A percentile compares a stretch with the other conserved stretches of the same genome.
These are phyloP conservation scores for Synanthedon myopaeformis DNA, from an alignment of 2,888 invertebrate species.

Conservation along the genomic window DNA sequence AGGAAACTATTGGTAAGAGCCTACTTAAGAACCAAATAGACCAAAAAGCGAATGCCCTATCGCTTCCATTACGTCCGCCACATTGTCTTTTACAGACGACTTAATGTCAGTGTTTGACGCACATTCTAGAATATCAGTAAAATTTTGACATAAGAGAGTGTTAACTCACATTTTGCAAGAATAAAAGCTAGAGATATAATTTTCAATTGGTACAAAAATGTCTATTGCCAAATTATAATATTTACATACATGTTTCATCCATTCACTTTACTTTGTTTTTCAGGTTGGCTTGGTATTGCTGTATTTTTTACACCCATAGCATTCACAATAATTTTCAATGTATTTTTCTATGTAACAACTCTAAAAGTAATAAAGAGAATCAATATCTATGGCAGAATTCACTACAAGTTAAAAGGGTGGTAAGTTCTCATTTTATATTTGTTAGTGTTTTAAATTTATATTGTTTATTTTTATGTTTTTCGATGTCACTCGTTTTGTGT, in stretches of 20 bases:
- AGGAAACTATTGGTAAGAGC: conserved; percentile 77
- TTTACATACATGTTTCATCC: too few species aligned
- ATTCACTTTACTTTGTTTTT: conserved; percentile 10
- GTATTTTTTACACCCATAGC: conserved; percentile 87
- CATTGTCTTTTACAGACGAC: too few species aligned
- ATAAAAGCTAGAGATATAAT: background rate
- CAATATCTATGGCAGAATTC: conserved; percentile 87
- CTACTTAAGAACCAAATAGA: too few species aligned
- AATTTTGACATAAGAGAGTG: too few species aligned
- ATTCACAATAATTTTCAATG: conserved; percentile 80
- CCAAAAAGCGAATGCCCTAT: too few species aligned
- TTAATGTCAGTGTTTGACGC: too few species aligned
- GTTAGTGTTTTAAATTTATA: background rate
- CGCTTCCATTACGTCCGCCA: too few species aligned
- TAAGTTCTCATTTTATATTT: conserved; percentile 30
- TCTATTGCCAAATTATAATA: too few species aligned
- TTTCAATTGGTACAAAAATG: too few species aligned
- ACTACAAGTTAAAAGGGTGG: conserved; percentile 88
- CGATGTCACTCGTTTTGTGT: too few species aligned
- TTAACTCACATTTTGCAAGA: background rate
- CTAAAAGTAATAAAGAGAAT: conserved; percentile 82
- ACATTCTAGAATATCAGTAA: too few species aligned
- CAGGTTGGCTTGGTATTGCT: conserved; percentile 84
- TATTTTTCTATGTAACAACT: conserved; percentile 85
- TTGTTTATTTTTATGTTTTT: too few species aligned